These are phyloP conservation scores for Phyllotis vaccarum DNA, from an alignment of 2,797 vertebrate genomes.

Conservation along the genomic window DNA sequence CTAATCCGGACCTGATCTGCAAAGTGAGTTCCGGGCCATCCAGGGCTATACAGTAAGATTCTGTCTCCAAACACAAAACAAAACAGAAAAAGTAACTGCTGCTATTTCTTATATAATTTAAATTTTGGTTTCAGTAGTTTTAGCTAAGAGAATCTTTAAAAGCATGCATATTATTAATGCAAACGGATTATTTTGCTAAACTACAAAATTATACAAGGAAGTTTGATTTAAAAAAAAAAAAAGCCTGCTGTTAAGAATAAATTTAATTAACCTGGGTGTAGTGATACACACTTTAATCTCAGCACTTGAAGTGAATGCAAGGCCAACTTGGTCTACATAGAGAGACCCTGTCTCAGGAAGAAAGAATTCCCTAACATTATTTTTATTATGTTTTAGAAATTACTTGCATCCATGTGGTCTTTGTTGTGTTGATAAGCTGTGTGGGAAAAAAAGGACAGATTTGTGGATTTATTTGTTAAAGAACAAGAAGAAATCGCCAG, in stretches of 20 bases:
- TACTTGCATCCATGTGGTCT: constrained; percentile 41
- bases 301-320: neutral
- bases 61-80: neutral
- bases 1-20: neutral
- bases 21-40: neutral
- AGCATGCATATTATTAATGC: neutral
- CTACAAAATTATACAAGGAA: constrained; percentile 43
- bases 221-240: constrained; percentile 56
- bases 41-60: neutral
- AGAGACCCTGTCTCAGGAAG: neutral
- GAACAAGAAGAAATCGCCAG: neutral
- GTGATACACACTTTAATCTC: neutral
- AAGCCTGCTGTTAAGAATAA: constrained; percentile 23
- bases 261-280: constrained; percentile 2
- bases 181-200: constrained; percentile 11
- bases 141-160: constrained; percentile 34
- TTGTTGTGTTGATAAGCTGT: constrained; percentile 2
- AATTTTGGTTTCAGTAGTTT: constrained; percentile 45
- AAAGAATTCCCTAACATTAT: neutral
- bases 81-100: neutral
- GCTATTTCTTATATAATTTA: constrained; percentile 32
- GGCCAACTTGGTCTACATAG: neutral
- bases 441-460: too few relatives aligned
- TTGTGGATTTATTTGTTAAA: constrained; percentile 3
- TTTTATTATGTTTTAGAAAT: constrained; percentile 50